Base-by-base conservation (phyloP, 2,888 invertebrate species). In the Dorcus hopei region DNA sequence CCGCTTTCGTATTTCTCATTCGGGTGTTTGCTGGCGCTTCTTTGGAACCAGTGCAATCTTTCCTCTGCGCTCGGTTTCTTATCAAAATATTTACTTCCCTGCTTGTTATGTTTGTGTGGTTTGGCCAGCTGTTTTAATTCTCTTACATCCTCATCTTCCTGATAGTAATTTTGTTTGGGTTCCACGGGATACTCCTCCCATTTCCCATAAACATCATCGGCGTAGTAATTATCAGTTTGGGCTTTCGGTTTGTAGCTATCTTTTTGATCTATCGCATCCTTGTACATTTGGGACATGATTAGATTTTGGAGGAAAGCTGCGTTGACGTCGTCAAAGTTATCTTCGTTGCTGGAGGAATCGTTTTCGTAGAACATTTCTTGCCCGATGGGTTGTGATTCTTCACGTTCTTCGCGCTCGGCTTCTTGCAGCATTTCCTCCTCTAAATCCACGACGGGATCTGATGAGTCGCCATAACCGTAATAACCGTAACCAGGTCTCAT, bases 261-360 rank as follows among this genome's bases (percentile, higher is more conserved):
- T 49, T 61, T 57, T 47, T 72, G 69, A 45, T 65, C 69, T n/a
- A 74, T 50, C 0, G 83, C 82, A 68, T 85, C 83, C 71, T 83
- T 83, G 69, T 84, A 85, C 83, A 85, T 85, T 74, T 87, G 86
- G 1, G 86, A 83, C 63, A 86, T 80, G 66, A 87, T 86, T 61
- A 87, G 77, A 72, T 88, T 88, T 70, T 87, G 85, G 55, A 88
- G 79, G 73, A 88, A 87, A 50, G 86, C 85, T 54, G 85, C 85
- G 72, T 84, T 87, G 3, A 77, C 77, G 55, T 80, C 79, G 39
- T 79, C 80, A 11, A 77, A 68, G 54, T 68, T 72, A 9, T 65
- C 67, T n/a, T 72, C 72, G 38, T 69, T 70, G 11, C 55, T 59
- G 26, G 63, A 49, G 4, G 61, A 59, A 61, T 84, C 84, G 63